Evolutionary conservation across 2,797 vertebrate species (phyloP).

Genomic region (Hydrophis major): DNA sequence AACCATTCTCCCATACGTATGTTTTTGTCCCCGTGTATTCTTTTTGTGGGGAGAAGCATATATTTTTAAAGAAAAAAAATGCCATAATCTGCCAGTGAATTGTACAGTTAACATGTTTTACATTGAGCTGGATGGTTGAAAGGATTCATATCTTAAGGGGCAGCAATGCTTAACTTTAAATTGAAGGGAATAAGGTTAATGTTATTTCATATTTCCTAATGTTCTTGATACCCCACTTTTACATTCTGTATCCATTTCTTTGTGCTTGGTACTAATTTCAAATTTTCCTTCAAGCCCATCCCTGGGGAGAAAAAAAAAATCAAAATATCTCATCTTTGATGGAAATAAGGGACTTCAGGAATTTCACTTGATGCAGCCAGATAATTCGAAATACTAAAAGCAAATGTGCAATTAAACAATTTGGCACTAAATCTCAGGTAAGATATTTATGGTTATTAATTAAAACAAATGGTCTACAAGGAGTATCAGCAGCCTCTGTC

Average conservation of each 20-base stretch:
- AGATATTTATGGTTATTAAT: background rate
- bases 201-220: background rate
- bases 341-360: background rate
- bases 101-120: background rate
- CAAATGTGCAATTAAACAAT: background rate
- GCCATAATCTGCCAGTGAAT: background rate
- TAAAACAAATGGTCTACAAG: background rate
- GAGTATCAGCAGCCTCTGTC: background rate
- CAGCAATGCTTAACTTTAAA: background rate
- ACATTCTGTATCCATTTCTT: background rate
- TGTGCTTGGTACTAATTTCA: background rate
- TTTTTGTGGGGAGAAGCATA: background rate
- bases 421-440: background rate
- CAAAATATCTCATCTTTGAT: background rate
- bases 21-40: background rate
- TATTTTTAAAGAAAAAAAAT: background rate
- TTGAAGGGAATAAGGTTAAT: background rate
- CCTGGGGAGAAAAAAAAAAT: background rate
- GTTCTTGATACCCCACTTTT: background rate
- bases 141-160: background rate
- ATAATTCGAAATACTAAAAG: slow-evolving; percentile 1
- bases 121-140: background rate
- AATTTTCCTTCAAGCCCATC: background rate
- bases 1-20: background rate
- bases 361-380: background rate